Evolutionary conservation across 2,888 invertebrate genomes (phyloP).

Genomic region (Hanleya hanleyi): DNA sequence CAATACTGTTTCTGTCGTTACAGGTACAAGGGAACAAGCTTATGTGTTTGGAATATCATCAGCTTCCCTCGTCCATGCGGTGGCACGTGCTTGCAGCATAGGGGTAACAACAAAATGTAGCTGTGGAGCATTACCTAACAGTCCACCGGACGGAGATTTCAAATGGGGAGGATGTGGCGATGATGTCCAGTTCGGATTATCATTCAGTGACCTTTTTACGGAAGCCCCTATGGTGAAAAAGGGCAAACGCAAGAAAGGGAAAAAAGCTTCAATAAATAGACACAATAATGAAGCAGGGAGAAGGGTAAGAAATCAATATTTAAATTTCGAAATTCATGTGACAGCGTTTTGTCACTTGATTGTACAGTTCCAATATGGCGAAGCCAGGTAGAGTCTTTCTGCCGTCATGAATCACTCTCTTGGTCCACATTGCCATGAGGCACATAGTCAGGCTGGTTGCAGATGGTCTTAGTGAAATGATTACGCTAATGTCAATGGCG

Average conservation of each 20-base stretch:
- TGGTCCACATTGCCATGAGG: neutral
- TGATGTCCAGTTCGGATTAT: conserved; percentile 75
- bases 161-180: conserved; percentile 93
- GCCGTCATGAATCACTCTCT: no score
- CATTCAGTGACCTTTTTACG: conserved; percentile 71
- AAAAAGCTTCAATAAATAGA: conserved; percentile 80
- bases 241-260: conserved; percentile 44
- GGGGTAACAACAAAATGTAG: conserved; percentile 85
- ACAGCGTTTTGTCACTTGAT: neutral
- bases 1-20: conserved; percentile 20
- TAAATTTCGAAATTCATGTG: no score
- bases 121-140: conserved; percentile 83
- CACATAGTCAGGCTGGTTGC: no score
- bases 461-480: no score
- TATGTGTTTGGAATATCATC: conserved; percentile 89
- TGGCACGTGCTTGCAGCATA: conserved; percentile 85
- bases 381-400: neutral
- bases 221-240: conserved; percentile 52
- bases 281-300: conserved; percentile 87
- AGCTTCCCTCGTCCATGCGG: conserved; percentile 84
- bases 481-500: no score
- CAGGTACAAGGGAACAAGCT: conserved; percentile 90
- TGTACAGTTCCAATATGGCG: neutral
- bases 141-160: conserved; percentile 82
- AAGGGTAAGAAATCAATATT: conserved; percentile 79